Evolutionary conservation across 2,888 invertebrate species (phyloP).

Genomic region (Eumacrocentrus americanus): DNA sequence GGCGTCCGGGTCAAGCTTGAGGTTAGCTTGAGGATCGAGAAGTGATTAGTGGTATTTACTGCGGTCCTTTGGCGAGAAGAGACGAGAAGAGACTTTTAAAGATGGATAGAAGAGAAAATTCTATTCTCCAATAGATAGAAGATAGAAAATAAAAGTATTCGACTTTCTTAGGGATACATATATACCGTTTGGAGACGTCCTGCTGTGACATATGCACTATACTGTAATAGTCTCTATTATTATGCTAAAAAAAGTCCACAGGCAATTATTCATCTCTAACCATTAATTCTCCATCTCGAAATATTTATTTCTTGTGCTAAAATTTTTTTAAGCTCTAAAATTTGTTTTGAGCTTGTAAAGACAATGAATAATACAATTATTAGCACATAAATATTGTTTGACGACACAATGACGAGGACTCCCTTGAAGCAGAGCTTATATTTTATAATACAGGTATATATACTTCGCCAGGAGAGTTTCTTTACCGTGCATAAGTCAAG

Average conservation of each 20-base stretch:
- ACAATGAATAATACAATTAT: constrained; percentile 6
- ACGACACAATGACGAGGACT: not conserved
- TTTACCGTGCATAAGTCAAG: constrained; percentile 9
- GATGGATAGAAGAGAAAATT: not conserved
- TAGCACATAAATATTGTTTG: not conserved
- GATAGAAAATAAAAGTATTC: not conserved
- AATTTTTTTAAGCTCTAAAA: too few species aligned
- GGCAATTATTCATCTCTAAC: too few species aligned
- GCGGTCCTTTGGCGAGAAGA: constrained; percentile 38
- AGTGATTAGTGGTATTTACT: constrained; percentile 52
- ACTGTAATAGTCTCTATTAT: too few species aligned
- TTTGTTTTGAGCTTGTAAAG: not conserved
- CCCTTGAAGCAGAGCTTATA: too few species aligned
- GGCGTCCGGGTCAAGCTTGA: constrained; percentile 46
- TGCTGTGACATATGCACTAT: too few species aligned
- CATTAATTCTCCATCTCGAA: too few species aligned
- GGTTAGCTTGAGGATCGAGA: constrained; percentile 49
- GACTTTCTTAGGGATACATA: too few species aligned
- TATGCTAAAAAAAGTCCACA: too few species aligned
- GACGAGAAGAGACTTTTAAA: constrained; percentile 6
- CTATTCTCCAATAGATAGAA: not conserved
- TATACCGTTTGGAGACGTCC: too few species aligned
- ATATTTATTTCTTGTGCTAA: too few species aligned
- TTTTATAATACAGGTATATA: too few species aligned
- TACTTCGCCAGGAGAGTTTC: too few species aligned